Conservation (phyloP, 2,797 vertebrate species). For the Macropodus opercularis region DNA sequence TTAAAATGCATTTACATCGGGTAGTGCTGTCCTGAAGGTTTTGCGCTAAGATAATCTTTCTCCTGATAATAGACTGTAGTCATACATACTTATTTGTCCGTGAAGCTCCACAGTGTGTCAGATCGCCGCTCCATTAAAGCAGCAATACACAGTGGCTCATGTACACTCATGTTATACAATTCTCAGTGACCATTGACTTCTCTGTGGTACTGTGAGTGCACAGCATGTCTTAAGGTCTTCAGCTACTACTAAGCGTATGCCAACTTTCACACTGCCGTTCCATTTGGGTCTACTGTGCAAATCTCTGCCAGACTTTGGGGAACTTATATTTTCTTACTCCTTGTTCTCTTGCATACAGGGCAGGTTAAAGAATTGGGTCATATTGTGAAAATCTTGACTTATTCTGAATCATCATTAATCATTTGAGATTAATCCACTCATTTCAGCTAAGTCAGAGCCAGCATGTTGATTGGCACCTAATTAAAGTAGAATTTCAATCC, state of each 20-base stretch:
- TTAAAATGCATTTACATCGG: conserved; percentile 20
- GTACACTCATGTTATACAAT: conserved; percentile 30
- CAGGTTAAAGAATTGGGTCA: not conserved
- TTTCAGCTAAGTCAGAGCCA: not conserved
- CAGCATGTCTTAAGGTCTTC: conserved; percentile 35
- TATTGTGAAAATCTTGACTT: not conserved
- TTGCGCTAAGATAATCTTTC: conserved; percentile 26
- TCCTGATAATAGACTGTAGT: conserved; percentile 41
- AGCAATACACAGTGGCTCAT: conserved; percentile 40
- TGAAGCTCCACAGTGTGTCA: conserved; percentile 33
- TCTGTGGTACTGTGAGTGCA: conserved; percentile 21
- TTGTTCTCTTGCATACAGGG: not conserved
- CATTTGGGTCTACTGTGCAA: too few species aligned
- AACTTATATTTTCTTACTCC: not conserved
- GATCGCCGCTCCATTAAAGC: conserved; percentile 42
- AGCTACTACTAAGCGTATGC: conserved; percentile 12
- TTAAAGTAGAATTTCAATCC: not conserved
- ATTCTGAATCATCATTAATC: not conserved
- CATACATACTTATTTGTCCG: too few species aligned
- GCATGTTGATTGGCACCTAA: not conserved
- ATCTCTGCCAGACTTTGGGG: conserved; percentile 3
- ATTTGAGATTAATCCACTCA: not conserved
- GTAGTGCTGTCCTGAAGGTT: conserved; percentile 21
- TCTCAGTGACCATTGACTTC: conserved; percentile 57
- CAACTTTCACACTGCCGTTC: too few species aligned